Evolutionary conservation across 1,140 invertebrate species (phyloP), one percentile per base, ranked within the genome.

Genomic region (Globodera ellingtonae): DNA sequence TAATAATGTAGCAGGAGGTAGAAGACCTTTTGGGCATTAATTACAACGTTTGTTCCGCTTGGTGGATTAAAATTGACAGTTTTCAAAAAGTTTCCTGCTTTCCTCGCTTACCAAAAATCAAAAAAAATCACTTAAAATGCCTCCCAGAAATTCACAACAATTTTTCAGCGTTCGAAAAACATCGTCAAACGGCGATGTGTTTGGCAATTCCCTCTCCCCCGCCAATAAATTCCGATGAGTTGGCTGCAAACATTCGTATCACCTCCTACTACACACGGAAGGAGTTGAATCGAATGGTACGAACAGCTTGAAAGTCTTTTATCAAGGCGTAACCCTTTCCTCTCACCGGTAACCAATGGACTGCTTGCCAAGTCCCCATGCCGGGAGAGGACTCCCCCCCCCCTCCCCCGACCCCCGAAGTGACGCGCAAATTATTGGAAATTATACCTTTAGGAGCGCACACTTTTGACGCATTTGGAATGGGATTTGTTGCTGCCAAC

Each of bases 401-500:
- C 35, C 35, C 35, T 2, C 35, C 35, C 35, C 3, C 35, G 35
- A 35, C 35, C 35, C 35, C 35, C 35, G 1, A 35, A 35, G 35
- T 0, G 0, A 35, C 35, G 35, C 35, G 35, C 3, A 35, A 35
- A 35, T 35, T 35, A 35, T 3, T 35, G 35, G 1, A 35, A 35
- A 35, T 35, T 35, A 35, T 35, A 3, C 35, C 35, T 18, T 59
- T 59, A 59, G 56, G 72, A 74, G 8, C 72, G 72, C 15, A 74
- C 72, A 52, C 65, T 74, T 18, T 65, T 74, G 56, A 15, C 72
- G 15, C 56, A 65, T 8, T 65, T 74, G 56, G 65, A 56, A 62
- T 74, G 72, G 72, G 72, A 74, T 74, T 74, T 74, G 44, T 18
- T 74, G 15, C 18, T 74, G n/a, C 72, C 72, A 56, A 74, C 46